Percentiles rank a stretch among this genome's conserved stretches.
phyloP scores from a whole-genome alignment of 1,140 invertebrate genomes.

The Heliconius eleuchia region DNA sequence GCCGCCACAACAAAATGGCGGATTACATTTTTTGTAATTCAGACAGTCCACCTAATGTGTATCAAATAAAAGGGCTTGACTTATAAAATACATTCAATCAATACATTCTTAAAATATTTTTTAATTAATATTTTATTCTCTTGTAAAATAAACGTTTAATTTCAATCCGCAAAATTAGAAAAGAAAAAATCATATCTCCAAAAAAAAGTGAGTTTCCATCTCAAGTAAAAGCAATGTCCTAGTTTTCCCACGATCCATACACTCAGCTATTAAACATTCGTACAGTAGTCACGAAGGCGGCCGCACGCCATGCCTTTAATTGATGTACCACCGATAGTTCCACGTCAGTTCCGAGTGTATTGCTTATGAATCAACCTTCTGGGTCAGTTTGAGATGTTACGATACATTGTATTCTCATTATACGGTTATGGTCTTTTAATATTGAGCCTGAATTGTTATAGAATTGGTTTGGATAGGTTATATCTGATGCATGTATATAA shows the following conservation, averaged over 20 bases:
- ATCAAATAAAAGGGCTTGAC: too few relatives aligned
- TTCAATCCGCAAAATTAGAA: too few relatives aligned
- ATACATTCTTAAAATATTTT: too few relatives aligned
- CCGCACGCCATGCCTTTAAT: constrained; percentile 43
- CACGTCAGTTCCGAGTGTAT: constrained; percentile 27
- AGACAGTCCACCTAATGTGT: too few relatives aligned
- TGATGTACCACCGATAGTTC: constrained; percentile 45
- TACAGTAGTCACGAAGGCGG: constrained; percentile 48
- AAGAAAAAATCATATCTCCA: not conserved
- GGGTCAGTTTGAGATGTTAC: constrained; percentile 25
- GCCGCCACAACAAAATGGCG: too few relatives aligned
- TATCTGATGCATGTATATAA: too few relatives aligned
- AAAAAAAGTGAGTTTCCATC: constrained; percentile 13
- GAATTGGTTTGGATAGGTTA: not conserved
- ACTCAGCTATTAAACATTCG: constrained; percentile 43
- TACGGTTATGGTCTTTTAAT: constrained; percentile 3
- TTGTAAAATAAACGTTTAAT: too few relatives aligned
- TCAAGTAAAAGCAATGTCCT: constrained; percentile 25
- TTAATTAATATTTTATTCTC: too few relatives aligned
- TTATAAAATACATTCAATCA: too few relatives aligned
- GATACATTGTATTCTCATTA: constrained; percentile 7
- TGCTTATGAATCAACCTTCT: constrained; percentile 36
- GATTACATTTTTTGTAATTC: too few relatives aligned
- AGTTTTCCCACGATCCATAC: constrained; percentile 46
- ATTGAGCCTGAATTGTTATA: not conserved